Conservation (phyloP, 2,113 vertebrate species). For the Petrocephalus microphthalmus region DNA sequence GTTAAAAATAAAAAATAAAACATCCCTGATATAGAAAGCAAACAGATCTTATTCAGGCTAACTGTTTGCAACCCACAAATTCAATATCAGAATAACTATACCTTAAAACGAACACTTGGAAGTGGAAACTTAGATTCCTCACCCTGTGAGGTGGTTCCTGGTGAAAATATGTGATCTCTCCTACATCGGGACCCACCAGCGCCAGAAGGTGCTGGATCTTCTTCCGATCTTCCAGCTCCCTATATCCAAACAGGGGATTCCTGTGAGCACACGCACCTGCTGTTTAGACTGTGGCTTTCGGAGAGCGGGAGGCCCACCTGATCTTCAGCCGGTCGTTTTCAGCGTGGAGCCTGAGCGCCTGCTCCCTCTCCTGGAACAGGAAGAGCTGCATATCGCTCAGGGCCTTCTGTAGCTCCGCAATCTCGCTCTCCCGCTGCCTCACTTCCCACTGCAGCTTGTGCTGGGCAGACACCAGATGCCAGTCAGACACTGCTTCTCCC, state of each 20-base stretch:
- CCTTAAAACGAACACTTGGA: not conserved
- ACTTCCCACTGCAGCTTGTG: conserved; percentile 82
- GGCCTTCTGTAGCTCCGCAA: conserved; percentile 79
- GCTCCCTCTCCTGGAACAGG: conserved; percentile 90
- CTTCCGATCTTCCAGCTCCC: conserved; percentile 87
- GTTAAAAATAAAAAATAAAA: not conserved
- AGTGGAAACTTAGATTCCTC: not conserved
- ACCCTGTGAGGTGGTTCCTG: conserved; percentile 87
- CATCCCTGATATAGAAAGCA: not conserved
- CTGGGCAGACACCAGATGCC: conserved; percentile 48
- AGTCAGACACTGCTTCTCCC: not conserved
- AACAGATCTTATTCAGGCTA: not conserved
- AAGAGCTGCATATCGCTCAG: conserved; percentile 90
- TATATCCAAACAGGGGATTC: conserved; percentile 45
- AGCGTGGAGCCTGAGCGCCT: conserved; percentile 80
- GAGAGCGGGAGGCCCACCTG: conserved; percentile 58
- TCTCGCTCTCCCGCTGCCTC: conserved; percentile 78
- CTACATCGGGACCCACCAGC: conserved; percentile 71
- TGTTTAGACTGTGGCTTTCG: too few relatives aligned
- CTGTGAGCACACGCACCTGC: not conserved
- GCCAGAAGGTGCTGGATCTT: conserved; percentile 87
- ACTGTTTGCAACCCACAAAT: not conserved
- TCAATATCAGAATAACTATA: not conserved
- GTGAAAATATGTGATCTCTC: conserved; percentile 86
- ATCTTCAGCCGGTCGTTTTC: conserved; percentile 93